Conservation (phyloP, 2,113 vertebrate genomes). For the Eubucco bourcierii region DNA sequence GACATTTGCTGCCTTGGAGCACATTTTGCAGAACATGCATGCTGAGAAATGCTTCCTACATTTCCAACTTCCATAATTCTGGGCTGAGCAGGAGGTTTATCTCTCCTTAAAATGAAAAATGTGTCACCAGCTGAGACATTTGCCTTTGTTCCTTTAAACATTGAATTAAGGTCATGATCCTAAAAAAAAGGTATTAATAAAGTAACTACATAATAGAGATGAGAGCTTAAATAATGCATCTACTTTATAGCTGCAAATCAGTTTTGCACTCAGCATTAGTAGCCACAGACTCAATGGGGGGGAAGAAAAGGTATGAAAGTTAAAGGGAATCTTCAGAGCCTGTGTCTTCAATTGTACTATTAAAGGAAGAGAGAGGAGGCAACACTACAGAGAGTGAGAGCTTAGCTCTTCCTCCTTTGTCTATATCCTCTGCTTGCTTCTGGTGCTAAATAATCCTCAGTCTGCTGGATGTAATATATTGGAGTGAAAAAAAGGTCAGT, state of each 20-base stretch:
- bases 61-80: slow-evolving; percentile 21
- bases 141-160: slow-evolving; percentile 44
- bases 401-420: neutral
- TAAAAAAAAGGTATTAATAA: slow-evolving; percentile 44
- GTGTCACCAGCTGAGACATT: neutral
- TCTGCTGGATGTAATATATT: neutral
- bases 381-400: neutral
- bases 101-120: slow-evolving; percentile 24
- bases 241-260: slow-evolving; percentile 23
- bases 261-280: neutral
- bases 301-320: neutral
- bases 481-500: slow-evolving; percentile 13
- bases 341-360: neutral
- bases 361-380: neutral
- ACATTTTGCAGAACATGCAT: neutral
- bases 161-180: slow-evolving; percentile 50
- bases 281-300: neutral
- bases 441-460: slow-evolving; percentile 26
- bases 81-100: neutral
- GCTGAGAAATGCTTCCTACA: neutral
- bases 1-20: neutral
- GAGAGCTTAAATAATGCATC: slow-evolving; percentile 39
- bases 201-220: slow-evolving; percentile 26
- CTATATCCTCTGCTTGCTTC: neutral
- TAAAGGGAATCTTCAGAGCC: slow-evolving; percentile 38